Evolutionary conservation across 2,113 vertebrate species (phyloP).

Genomic region (Otus sunia): DNA sequence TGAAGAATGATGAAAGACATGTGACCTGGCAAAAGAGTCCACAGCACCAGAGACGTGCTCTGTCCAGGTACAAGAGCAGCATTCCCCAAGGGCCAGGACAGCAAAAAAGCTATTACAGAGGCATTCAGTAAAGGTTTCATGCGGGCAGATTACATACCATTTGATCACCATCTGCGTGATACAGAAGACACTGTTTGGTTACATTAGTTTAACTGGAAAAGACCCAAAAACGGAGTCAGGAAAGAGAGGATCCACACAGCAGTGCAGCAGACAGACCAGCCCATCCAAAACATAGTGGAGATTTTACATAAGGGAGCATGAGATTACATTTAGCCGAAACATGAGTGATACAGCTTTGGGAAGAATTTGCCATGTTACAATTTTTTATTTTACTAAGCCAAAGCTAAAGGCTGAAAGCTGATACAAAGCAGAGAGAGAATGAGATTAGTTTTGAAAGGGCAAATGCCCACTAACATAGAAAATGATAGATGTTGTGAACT

Average conservation of each 20-base stretch:
- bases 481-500: neutral
- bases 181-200: neutral
- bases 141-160: neutral
- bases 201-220: neutral
- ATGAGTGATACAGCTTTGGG: neutral
- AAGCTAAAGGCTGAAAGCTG: neutral
- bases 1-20: neutral
- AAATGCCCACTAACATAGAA: neutral
- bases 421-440: neutral
- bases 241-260: neutral
- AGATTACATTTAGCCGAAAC: neutral
- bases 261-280: neutral
- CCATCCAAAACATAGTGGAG: accelerated
- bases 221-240: neutral
- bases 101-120: neutral
- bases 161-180: neutral
- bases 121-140: neutral
- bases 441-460: neutral
- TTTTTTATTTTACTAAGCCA: neutral
- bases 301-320: neutral
- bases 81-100: neutral
- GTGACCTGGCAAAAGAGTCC: neutral
- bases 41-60: accelerated
- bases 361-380: accelerated
- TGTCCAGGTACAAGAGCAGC: neutral